Percentiles rank a stretch among this genome's conserved stretches.
Evolutionary conservation across 2,113 vertebrate genomes (phyloP).

Genomic region (Otocyon megalotis): DNA sequence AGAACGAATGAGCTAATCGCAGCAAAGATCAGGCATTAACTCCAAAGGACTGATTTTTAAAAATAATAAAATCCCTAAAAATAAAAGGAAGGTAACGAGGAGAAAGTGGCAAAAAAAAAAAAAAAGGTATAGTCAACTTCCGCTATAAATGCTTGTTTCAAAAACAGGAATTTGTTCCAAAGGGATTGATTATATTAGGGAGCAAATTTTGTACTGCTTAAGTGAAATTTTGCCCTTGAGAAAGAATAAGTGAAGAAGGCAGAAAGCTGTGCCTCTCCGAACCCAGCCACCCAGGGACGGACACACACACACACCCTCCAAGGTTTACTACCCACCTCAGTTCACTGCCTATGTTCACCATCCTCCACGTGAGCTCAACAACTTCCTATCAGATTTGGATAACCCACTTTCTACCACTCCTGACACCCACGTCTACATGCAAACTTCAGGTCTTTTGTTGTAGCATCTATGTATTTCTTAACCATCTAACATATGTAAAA

Average conservation of each 20-base stretch:
- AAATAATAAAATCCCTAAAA: background rate
- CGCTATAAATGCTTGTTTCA: background rate
- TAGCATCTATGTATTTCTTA: background rate
- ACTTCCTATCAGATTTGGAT: background rate
- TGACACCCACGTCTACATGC: background rate
- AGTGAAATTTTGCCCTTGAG: background rate
- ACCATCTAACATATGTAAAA: background rate
- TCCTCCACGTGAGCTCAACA: background rate
- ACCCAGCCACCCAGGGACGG: background rate
- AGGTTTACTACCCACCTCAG: background rate
- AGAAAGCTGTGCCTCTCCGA: background rate
- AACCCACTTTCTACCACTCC: background rate
- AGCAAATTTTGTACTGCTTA: background rate
- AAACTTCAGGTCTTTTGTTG: background rate
- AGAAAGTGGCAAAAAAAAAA: background rate
- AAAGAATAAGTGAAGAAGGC: background rate
- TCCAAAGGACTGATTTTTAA: background rate
- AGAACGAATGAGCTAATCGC: background rate
- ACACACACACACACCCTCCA: accelerated
- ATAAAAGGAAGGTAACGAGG: background rate
- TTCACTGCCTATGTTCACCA: background rate
- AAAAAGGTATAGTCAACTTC: background rate
- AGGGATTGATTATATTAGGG: background rate
- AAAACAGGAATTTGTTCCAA: background rate
- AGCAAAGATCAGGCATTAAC: background rate